phyloP scores from a whole-genome alignment of 2,888 invertebrate genomes.

The Phengaris arion region DNA sequence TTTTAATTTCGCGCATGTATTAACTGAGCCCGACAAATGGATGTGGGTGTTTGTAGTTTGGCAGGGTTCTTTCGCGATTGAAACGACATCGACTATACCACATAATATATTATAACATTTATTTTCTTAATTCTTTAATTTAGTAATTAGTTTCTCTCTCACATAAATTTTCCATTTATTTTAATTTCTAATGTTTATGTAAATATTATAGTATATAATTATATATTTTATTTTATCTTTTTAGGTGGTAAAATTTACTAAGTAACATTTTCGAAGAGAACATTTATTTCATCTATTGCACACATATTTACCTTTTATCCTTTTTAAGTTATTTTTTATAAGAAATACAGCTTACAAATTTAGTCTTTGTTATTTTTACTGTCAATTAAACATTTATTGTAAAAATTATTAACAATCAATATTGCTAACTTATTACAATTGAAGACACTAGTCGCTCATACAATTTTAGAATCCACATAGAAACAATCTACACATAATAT shows the following conservation, averaged over 20 bases:
- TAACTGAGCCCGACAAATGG: not conserved
- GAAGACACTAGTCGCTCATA: not conserved
- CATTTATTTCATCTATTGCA: no score
- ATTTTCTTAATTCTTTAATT: not conserved
- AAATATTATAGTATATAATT: no score
- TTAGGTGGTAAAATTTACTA: no score
- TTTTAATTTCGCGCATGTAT: constrained; percentile 2
- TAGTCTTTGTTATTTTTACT: not conserved
- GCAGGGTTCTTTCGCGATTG: not conserved
- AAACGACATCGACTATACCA: not conserved
- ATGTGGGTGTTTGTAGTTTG: no score
- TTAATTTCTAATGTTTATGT: not conserved
- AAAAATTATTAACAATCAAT: not conserved
- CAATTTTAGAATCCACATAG: not conserved
- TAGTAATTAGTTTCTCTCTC: not conserved
- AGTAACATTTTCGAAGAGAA: no score
- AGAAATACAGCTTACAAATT: not conserved
- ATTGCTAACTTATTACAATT: not conserved
- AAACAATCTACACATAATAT: not conserved
- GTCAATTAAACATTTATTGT: not conserved
- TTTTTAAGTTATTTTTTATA: not conserved
- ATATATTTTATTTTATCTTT: no score
- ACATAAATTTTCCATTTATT: not conserved
- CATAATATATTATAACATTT: constrained; percentile 1
- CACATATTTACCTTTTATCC: not conserved